Conservation (phyloP, 37 sponge, comb jelly and placozoan genomes). For the Aplysina aerophoba region DNA sequence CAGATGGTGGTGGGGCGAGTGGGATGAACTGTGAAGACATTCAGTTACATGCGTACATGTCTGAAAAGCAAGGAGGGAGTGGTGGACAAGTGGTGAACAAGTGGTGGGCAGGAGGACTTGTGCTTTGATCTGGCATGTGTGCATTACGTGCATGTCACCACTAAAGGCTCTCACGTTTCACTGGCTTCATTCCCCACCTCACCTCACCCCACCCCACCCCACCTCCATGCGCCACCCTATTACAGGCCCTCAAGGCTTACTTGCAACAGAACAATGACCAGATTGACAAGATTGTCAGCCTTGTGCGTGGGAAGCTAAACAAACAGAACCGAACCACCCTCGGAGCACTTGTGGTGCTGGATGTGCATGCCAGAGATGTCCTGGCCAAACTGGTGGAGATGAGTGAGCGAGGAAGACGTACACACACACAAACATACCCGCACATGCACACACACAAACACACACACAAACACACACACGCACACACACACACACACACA, state of each 20-base stretch:
- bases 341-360: conserved; percentile 96
- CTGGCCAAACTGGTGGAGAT: conserved; percentile 85
- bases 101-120: too few relatives aligned
- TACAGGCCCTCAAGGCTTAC: conserved; percentile 84
- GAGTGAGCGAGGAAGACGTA: conserved; percentile 48
- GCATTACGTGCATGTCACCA: too few relatives aligned
- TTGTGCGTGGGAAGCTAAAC: conserved; percentile 96
- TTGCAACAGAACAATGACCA: conserved; percentile 85
- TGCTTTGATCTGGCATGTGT: too few relatives aligned
- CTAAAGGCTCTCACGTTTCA: too few relatives aligned
- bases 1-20: too few relatives aligned
- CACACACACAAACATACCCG: too few relatives aligned
- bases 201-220: background rate
- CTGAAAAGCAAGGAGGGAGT: background rate
- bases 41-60: too few relatives aligned
- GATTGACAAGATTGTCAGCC: conserved; percentile 92
- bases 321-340: conserved; percentile 97
- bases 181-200: too few relatives aligned
- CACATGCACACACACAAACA: background rate
- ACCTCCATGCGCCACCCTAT: background rate
- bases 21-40: too few relatives aligned
- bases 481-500: background rate
- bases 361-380: conserved; percentile 98
- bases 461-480: too few relatives aligned
- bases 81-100: too few relatives aligned